Evolutionary conservation across 2,113 vertebrate genomes (phyloP).

Genomic region (Euleptes europaea): DNA sequence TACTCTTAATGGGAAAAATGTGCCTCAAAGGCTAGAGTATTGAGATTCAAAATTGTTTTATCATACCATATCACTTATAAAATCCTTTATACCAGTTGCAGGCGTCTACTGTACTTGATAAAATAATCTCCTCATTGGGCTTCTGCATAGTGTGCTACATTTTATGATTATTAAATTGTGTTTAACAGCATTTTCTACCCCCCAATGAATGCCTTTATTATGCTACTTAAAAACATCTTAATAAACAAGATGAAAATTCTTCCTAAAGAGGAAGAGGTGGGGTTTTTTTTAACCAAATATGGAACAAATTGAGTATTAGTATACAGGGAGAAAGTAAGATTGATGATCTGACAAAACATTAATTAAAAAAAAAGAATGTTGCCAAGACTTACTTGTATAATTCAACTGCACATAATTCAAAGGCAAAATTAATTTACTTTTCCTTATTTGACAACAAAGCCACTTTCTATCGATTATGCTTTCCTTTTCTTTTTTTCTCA

Average conservation of each 20-base stretch:
- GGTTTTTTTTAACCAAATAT: conserved; percentile 53
- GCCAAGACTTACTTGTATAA: conserved; percentile 56
- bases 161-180: conserved; percentile 42
- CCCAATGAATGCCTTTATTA: conserved; percentile 37
- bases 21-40: not conserved
- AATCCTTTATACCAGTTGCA: not conserved
- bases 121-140: conserved; percentile 15
- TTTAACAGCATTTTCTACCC: not conserved
- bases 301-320: conserved; percentile 59
- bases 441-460: conserved; percentile 63
- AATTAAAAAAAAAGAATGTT: conserved; percentile 62
- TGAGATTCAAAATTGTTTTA: conserved; percentile 12
- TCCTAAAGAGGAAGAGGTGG: conserved; percentile 36
- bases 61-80: not conserved
- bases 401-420: conserved; percentile 62
- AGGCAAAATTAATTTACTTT: conserved; percentile 70
- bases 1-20: conserved; percentile 48
- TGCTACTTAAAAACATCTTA: conserved; percentile 41
- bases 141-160: not conserved
- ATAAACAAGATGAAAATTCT: conserved; percentile 48
- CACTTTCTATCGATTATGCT: conserved; percentile 58
- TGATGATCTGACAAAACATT: conserved; percentile 69
- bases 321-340: conserved; percentile 61
- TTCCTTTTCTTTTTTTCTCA: conserved; percentile 32
- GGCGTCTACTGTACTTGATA: not conserved